phyloP scores from a whole-genome alignment of 2,888 invertebrate genomes.

The Zaprionus lineosus region DNA sequence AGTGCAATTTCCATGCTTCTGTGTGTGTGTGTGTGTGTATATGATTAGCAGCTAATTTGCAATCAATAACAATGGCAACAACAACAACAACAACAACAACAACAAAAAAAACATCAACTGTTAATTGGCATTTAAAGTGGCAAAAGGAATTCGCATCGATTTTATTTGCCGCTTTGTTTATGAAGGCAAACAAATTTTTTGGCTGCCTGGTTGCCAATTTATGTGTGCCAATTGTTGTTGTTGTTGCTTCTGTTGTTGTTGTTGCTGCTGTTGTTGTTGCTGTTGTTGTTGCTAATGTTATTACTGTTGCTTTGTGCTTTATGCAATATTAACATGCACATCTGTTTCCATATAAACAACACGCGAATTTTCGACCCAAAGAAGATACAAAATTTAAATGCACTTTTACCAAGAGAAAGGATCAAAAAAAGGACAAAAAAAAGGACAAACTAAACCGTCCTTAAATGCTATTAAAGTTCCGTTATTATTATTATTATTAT shows the following conservation, averaged over 20 bases:
- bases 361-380: constrained; percentile 2
- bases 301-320: constrained; percentile 26
- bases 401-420: too few species aligned
- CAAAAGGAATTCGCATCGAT: constrained; percentile 29
- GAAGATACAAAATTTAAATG: constrained; percentile 31
- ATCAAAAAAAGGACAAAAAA: too few species aligned
- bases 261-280: background rate
- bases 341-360: constrained; percentile 45
- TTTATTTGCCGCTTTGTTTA: constrained; percentile 41
- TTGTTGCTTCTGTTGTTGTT: constrained; percentile 16
- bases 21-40: constrained; percentile 3
- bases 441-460: background rate
- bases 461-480: too few species aligned
- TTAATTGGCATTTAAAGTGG: constrained; percentile 40
- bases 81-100: constrained; percentile 18
- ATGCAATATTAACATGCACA: constrained; percentile 68
- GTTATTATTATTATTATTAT: too few species aligned
- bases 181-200: constrained; percentile 51
- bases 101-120: constrained; percentile 9
- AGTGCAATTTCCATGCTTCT: background rate
- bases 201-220: constrained; percentile 48
- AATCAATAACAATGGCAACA: constrained; percentile 51
- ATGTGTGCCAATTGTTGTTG: constrained; percentile 49
- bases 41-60: constrained; percentile 63
- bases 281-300: too few species aligned